phyloP scores from a whole-genome alignment of 2,797 vertebrate genomes.

The Falco biarmicus region DNA sequence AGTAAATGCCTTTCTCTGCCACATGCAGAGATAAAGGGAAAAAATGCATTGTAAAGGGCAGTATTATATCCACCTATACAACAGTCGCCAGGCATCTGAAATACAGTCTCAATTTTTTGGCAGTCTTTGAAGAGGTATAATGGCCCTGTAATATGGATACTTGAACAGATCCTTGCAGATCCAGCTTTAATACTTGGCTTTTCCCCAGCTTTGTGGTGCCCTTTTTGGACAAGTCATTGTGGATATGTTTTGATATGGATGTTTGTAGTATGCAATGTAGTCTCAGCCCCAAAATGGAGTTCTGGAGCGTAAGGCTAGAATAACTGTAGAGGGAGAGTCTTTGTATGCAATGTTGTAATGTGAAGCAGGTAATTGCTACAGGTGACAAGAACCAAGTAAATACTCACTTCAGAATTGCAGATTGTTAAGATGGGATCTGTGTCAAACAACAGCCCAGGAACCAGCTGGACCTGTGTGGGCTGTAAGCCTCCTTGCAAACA shows the following conservation, averaged over 20 bases:
- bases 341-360: background rate
- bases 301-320: background rate
- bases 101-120: background rate
- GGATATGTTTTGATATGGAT: background rate
- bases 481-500: background rate
- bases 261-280: background rate
- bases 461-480: background rate
- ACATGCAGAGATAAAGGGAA: background rate
- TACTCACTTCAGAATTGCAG: background rate
- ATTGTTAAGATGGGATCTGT: background rate
- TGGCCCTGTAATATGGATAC: background rate
- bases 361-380: background rate
- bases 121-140: background rate
- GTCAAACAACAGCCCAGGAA: background rate
- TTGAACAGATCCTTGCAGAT: background rate
- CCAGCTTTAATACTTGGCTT: background rate
- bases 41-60: background rate
- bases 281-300: background rate
- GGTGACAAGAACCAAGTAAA: background rate
- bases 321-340: background rate
- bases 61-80: background rate
- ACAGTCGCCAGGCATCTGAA: background rate
- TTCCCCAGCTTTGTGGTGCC: background rate
- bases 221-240: background rate
- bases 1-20: background rate